Conservation (phyloP, 2,797 vertebrate genomes). For the Macroramphosus scolopax region DNA sequence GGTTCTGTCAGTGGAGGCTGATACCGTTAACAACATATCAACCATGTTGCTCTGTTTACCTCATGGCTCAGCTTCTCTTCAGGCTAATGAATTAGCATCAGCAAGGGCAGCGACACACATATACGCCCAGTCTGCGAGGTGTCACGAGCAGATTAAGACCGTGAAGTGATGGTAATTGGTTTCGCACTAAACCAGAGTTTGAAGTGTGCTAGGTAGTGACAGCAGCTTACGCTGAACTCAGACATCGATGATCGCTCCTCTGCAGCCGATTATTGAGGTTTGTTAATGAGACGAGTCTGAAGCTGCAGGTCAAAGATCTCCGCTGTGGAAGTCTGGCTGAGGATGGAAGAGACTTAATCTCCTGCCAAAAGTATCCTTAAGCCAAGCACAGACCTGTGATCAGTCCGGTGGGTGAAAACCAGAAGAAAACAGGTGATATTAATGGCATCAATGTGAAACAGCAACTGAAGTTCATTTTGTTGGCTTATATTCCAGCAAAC, state of each 20-base stretch:
- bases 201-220: conserved; percentile 60
- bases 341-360: no score
- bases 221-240: no score
- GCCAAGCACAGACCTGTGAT: no score
- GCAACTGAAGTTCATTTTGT: no score
- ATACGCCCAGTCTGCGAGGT: conserved; percentile 63
- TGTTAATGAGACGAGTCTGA: conserved; percentile 19
- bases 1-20: conserved; percentile 25
- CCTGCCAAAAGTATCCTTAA: no score
- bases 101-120: conserved; percentile 45
- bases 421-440: no score
- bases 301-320: no score
- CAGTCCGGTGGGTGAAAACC: no score
- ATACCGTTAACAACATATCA: conserved; percentile 52
- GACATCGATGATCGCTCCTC: no score
- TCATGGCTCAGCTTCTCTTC: conserved; percentile 48
- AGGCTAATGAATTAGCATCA: conserved; percentile 63
- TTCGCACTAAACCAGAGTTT: conserved; percentile 66
- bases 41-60: conserved; percentile 59
- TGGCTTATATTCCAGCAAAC: no score
- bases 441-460: no score
- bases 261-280: conserved; percentile 36
- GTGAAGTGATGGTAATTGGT: conserved; percentile 70
- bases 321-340: no score
- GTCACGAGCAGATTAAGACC: conserved; percentile 65